A percentile compares a stretch with the other conserved stretches of the same genome.
Evolutionary conservation across 1,140 invertebrate genomes (phyloP).

Genomic region (Hypothenemus hampei): DNA sequence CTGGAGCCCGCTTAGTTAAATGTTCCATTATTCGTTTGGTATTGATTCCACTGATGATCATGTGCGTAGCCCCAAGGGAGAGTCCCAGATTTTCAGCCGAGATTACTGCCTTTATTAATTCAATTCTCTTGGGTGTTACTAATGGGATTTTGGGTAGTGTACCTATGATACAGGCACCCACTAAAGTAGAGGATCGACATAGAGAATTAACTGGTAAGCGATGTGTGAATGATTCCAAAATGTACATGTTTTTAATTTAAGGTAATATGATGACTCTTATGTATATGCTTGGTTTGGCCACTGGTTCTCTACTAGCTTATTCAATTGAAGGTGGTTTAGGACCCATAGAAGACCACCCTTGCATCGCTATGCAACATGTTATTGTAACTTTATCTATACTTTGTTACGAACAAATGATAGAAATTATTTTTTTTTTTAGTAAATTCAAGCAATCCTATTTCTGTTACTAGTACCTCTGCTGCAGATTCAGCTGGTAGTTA

Average conservation of each 20-base stretch:
- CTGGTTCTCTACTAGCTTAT: slow-evolving; percentile 78
- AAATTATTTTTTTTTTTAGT: too few relatives aligned
- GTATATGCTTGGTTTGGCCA: slow-evolving; percentile 78
- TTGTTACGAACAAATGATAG: too few relatives aligned
- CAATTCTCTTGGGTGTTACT: slow-evolving; percentile 71
- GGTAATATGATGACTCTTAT: slow-evolving; percentile 91
- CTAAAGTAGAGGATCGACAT: slow-evolving; percentile 70
- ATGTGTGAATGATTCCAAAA: too few relatives aligned
- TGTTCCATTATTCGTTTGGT: slow-evolving; percentile 54
- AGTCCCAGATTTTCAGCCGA: slow-evolving; percentile 69
- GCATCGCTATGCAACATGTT: slow-evolving; percentile 1
- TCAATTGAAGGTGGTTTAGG: slow-evolving; percentile 65
- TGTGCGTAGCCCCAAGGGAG: slow-evolving; percentile 71
- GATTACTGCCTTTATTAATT: slow-evolving; percentile 62
- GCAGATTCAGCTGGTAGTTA: slow-evolving; percentile 1
- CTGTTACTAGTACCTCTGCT: too few relatives aligned
- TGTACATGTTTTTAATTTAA: too few relatives aligned
- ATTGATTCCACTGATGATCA: slow-evolving; percentile 72
- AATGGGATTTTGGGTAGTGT: slow-evolving; percentile 85
- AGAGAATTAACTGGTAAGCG: slow-evolving; percentile 67
- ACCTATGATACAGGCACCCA: slow-evolving; percentile 86
- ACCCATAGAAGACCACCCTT: slow-evolving; percentile 29
- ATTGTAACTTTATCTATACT: too few relatives aligned
- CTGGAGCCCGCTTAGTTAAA: slow-evolving; percentile 63
- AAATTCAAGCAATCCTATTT: too few relatives aligned